Conservation (phyloP, 2,888 invertebrate genomes). For the Hoplodrina ambigua region DNA sequence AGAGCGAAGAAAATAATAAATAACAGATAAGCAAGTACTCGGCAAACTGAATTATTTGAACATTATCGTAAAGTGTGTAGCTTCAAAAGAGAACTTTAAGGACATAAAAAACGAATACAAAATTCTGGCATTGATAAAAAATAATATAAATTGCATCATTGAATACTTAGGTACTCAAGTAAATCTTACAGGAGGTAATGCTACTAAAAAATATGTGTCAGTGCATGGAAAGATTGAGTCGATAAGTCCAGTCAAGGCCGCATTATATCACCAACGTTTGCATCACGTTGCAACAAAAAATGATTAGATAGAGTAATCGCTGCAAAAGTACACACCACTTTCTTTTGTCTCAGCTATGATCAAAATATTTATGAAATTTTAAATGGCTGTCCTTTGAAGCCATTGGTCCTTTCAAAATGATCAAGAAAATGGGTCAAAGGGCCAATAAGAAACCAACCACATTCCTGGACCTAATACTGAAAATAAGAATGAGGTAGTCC, state of each 20-base stretch:
- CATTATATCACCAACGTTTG: constrained; percentile 74
- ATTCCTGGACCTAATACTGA: constrained; percentile 1
- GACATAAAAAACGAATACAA: not conserved
- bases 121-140: not conserved
- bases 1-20: constrained; percentile 9
- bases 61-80: not conserved
- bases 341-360: constrained; percentile 35
- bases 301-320: constrained; percentile 81
- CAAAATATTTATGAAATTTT: constrained; percentile 10
- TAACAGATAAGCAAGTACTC: not conserved
- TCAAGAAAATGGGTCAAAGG: constrained; percentile 8
- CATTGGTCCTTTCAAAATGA: not conserved
- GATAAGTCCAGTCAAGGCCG: constrained; percentile 84
- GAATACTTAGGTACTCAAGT: constrained; percentile 13
- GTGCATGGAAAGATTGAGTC: constrained; percentile 72
- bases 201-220: constrained; percentile 73
- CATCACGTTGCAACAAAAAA: constrained; percentile 72
- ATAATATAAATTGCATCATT: not conserved
- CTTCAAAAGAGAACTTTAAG: not conserved
- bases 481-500: constrained; percentile 27
- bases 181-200: constrained; percentile 14
- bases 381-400: not conserved
- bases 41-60: not conserved
- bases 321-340: constrained; percentile 55
- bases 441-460: constrained; percentile 6